These are phyloP conservation scores for Hyles lineata DNA, from an alignment of 2,888 invertebrate genomes.

Conservation along the genomic window DNA sequence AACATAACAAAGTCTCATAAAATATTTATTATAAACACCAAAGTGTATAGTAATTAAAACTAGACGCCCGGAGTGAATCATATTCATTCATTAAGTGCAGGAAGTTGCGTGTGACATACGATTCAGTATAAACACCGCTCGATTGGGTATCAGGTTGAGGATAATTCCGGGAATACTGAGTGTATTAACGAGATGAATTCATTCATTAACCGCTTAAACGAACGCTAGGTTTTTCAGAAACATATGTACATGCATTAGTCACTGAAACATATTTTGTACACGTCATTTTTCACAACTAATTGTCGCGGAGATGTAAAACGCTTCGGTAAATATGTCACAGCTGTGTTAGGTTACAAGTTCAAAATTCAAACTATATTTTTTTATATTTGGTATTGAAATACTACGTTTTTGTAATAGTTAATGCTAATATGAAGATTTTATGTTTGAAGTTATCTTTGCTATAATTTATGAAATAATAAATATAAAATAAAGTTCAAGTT, in stretches of 20 bases:
- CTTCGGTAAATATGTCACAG: background rate
- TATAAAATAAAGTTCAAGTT: too few relatives aligned
- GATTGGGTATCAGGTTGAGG: slow-evolving; percentile 20
- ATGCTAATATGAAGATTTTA: background rate
- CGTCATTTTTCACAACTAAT: slow-evolving; percentile 24
- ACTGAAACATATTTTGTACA: slow-evolving; percentile 27
- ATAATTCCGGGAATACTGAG: slow-evolving; percentile 32
- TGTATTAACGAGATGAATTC: slow-evolving; percentile 31
- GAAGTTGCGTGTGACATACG: slow-evolving; percentile 29
- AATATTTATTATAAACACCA: background rate
- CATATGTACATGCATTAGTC: slow-evolving; percentile 27
- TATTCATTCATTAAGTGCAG: slow-evolving; percentile 29
- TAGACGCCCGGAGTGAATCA: slow-evolving; percentile 26
- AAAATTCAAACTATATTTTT: background rate
- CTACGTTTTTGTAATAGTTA: background rate
- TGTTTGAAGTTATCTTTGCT: background rate
- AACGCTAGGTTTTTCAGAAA: slow-evolving; percentile 21
- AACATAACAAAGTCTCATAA: slow-evolving; percentile 1
- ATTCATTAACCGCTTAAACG: slow-evolving; percentile 29
- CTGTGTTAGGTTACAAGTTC: background rate
- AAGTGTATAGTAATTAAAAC: slow-evolving; percentile 19
- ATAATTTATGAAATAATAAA: background rate
- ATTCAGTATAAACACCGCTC: slow-evolving; percentile 23
- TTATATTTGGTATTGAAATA: background rate
- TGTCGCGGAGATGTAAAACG: slow-evolving; percentile 4